Percentiles rank a stretch among this genome's conserved stretches.
Evolutionary conservation across 2,113 vertebrate species (phyloP).

Genomic region (Hypomesus transpacificus): DNA sequence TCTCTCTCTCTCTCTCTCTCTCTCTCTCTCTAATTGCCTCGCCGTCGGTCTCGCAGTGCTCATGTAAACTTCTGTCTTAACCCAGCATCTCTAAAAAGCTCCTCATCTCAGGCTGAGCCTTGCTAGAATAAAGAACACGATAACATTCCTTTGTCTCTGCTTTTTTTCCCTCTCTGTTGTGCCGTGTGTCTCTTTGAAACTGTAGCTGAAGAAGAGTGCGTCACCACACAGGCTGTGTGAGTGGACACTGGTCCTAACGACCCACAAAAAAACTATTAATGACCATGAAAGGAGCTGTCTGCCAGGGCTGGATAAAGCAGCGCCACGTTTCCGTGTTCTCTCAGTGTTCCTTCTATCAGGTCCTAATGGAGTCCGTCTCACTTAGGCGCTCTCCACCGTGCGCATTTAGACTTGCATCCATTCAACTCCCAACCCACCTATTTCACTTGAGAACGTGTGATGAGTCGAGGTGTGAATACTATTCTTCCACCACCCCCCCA

Average conservation of each 20-base stretch:
- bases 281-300: conserved; percentile 49
- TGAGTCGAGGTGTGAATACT: conserved; percentile 41
- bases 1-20: no score
- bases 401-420: conserved; percentile 55
- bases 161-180: not conserved
- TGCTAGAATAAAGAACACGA: conserved; percentile 30
- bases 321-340: conserved; percentile 10
- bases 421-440: conserved; percentile 49
- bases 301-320: conserved; percentile 55
- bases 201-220: conserved; percentile 41
- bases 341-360: not conserved
- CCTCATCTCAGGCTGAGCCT: not conserved
- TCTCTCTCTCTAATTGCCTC: no score
- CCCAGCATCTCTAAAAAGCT: not conserved
- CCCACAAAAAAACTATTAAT: conserved; percentile 59
- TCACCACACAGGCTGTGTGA: conserved; percentile 52
- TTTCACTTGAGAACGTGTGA: conserved; percentile 47
- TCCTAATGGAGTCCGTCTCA: conserved; percentile 14
- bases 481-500: conserved; percentile 11
- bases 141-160: conserved; percentile 11
- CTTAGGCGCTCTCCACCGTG: conserved; percentile 38
- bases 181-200: conserved; percentile 41
- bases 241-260: conserved; percentile 23
- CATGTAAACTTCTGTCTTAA: no score
- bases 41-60: no score